These are phyloP conservation scores for Euwallacea fornicatus DNA, from an alignment of 1,140 invertebrate species.

Conservation along the genomic window DNA sequence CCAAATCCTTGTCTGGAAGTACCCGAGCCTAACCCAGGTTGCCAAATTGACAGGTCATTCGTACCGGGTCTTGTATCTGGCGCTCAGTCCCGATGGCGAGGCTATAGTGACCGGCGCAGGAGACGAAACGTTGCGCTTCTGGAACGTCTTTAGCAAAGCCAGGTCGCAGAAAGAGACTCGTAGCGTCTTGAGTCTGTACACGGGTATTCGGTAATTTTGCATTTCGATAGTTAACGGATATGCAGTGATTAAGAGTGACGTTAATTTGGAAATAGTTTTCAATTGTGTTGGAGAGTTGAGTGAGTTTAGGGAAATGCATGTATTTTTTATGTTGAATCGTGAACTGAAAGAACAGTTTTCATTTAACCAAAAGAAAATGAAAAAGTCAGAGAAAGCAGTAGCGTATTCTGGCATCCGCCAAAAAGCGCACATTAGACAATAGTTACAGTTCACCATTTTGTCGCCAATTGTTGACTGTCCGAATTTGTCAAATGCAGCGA, in stretches of 20 bases:
- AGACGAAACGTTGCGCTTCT: constrained; percentile 97
- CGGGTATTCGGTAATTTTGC: constrained; percentile 69
- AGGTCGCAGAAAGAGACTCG: constrained; percentile 94
- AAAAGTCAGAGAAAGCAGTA: no score
- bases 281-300: neutral
- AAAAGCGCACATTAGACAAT: no score
- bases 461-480: no score
- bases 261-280: neutral
- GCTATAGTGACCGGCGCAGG: constrained; percentile 99
- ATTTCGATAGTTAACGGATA: no score
- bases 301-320: neutral
- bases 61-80: constrained; percentile 94
- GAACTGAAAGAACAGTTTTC: no score
- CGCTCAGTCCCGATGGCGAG: constrained; percentile 98
- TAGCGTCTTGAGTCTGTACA: constrained; percentile 95
- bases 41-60: constrained; percentile 98
- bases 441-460: no score
- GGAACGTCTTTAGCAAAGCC: constrained; percentile 99
- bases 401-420: no score
- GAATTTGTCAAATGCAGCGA: no score
- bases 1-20: constrained; percentile 99
- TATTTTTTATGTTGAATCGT: neutral
- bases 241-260: no score
- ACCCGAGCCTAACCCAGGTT: constrained; percentile 94
- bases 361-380: no score